Evolutionary conservation across 2,113 vertebrate species (phyloP).

Genomic region (Tenebrosternarchus preto): DNA sequence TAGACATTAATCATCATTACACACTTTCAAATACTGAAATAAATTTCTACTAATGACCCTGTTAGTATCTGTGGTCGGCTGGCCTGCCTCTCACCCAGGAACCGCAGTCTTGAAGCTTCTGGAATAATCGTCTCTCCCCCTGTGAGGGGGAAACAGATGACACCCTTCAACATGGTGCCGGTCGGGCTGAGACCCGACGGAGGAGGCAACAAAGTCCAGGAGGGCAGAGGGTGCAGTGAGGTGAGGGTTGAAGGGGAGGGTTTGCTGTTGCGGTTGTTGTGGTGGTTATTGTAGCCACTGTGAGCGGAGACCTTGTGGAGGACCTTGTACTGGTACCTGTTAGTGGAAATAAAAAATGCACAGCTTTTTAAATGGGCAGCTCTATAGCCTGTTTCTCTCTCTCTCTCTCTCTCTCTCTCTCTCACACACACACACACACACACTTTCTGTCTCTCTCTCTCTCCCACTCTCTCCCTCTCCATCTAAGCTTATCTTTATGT

Average conservation of each 20-base stretch:
- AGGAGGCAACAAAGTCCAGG: constrained; percentile 8
- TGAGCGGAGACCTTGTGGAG: constrained; percentile 46
- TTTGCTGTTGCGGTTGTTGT: constrained; percentile 53
- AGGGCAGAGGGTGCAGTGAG: constrained; percentile 1
- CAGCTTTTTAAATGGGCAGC: constrained; percentile 38
- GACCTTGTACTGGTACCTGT: constrained; percentile 57
- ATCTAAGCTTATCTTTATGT: constrained; percentile 74
- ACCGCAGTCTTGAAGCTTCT: constrained; percentile 5
- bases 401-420: constrained; percentile 46
- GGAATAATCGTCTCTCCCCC: constrained; percentile 53
- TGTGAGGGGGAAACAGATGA: constrained; percentile 37
- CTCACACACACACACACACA: too few species aligned
- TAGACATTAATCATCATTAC: constrained; percentile 25
- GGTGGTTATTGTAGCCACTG: constrained; percentile 54
- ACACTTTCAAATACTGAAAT: constrained; percentile 23
- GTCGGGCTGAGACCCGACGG: constrained; percentile 38
- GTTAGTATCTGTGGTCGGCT: neutral
- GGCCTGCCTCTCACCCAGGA: neutral
- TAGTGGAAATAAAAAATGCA: constrained; percentile 57
- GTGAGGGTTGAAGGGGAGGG: constrained; percentile 13
- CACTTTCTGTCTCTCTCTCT: constrained; percentile 41
- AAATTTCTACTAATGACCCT: constrained; percentile 33
- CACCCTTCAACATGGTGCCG: constrained; percentile 37
- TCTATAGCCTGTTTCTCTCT: neutral
- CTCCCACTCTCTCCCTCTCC: constrained; percentile 44